These are phyloP conservation scores for Parasteatoda tepidariorum DNA, from an alignment of 1,140 invertebrate genomes.

Conservation along the genomic window DNA sequence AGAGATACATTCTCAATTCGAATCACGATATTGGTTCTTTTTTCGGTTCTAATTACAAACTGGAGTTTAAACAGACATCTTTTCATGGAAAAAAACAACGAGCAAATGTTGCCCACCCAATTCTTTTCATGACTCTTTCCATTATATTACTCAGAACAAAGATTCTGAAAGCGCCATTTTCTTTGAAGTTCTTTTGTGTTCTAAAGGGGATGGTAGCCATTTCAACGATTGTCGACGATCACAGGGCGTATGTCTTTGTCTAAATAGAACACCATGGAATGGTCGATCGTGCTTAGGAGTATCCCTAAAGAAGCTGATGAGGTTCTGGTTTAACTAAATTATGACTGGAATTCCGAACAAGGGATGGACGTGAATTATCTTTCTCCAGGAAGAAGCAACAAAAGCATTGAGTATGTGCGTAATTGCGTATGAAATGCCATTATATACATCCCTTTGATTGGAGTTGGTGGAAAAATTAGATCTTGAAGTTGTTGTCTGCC, in stretches of 20 bases:
- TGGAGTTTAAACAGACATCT: not conserved
- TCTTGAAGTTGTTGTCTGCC: too few relatives aligned
- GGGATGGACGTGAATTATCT: not conserved
- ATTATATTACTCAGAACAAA: not conserved
- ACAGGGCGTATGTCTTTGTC: not conserved
- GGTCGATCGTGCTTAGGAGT: not conserved
- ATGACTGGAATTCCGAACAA: not conserved
- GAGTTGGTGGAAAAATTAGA: too few relatives aligned
- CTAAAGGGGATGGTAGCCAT: not conserved
- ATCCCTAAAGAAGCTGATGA: not conserved
- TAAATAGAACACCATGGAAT: not conserved
- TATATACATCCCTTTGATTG: too few relatives aligned
- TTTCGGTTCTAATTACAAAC: not conserved
- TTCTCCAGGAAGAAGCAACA: not conserved
- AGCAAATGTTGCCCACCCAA: not conserved
- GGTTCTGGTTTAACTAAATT: not conserved
- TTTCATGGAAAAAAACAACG: not conserved
- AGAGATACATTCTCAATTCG: not conserved
- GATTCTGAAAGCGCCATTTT: not conserved
- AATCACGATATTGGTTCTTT: not conserved
- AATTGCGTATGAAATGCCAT: too few relatives aligned
- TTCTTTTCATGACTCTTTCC: not conserved
- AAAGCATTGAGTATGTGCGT: too few relatives aligned
- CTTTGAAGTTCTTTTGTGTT: not conserved
- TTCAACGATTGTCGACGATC: not conserved